These are phyloP conservation scores for Theropithecus gelada DNA, from an alignment of 2,113 vertebrate genomes.

Conservation along the genomic window DNA sequence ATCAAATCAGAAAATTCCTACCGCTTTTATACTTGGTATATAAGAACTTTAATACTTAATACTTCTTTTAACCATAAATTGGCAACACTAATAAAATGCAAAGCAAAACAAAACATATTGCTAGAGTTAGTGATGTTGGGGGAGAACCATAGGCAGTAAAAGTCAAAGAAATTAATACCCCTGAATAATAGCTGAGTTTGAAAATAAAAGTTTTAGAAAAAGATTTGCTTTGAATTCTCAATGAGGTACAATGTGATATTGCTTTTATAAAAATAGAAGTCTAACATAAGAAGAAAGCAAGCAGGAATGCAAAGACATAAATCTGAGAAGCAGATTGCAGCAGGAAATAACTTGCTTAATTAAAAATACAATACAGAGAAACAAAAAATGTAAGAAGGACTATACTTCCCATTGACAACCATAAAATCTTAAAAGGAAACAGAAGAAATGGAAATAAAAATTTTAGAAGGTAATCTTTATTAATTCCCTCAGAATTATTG, in stretches of 20 bases:
- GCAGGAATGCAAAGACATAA: background rate
- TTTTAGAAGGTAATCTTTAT: background rate
- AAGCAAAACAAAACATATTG: background rate
- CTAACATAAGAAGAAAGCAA: background rate
- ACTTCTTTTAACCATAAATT: background rate
- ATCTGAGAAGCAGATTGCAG: conserved; percentile 4
- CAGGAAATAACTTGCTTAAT: background rate
- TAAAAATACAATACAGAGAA: background rate
- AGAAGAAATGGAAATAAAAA: background rate
- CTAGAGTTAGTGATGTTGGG: background rate
- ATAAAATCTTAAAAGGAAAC: background rate
- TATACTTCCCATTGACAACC: background rate
- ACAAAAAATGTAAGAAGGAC: background rate
- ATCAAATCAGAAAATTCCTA: too few relatives aligned
- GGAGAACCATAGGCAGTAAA: background rate
- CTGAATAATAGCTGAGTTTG: background rate
- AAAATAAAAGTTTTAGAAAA: background rate
- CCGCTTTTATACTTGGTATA: background rate
- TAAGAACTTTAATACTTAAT: background rate
- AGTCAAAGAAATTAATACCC: background rate
- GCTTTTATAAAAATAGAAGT: background rate
- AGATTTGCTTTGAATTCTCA: background rate
- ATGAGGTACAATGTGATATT: background rate
- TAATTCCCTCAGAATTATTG: background rate
- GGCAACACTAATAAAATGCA: background rate